Evolutionary conservation across 2,797 vertebrate genomes (phyloP).

Genomic region (Rhyacichthys aspro): DNA sequence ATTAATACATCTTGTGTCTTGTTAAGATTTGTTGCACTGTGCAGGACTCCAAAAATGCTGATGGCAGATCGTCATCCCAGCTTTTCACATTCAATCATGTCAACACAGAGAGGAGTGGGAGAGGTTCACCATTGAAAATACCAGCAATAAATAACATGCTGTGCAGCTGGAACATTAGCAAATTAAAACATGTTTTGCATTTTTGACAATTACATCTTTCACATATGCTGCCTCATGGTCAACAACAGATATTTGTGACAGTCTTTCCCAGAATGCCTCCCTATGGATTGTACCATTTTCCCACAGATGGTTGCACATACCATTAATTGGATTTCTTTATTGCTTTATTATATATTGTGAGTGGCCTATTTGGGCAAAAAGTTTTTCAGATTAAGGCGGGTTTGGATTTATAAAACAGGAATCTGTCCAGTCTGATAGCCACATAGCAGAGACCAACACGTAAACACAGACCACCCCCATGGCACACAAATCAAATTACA

Average conservation of each 20-base stretch:
- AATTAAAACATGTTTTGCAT: constrained; percentile 14
- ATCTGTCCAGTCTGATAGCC: constrained; percentile 42
- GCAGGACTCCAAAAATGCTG: constrained; percentile 39
- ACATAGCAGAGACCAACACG: constrained; percentile 36
- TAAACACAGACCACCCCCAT: constrained; percentile 23
- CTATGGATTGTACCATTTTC: constrained; percentile 22
- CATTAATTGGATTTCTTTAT: constrained; percentile 13
- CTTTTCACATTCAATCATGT: constrained; percentile 49
- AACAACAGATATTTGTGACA: constrained; percentile 39
- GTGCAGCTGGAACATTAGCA: background rate
- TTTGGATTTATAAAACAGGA: constrained; percentile 44
- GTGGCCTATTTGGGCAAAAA: constrained; percentile 17
- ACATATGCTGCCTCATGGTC: constrained; percentile 13
- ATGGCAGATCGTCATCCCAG: constrained; percentile 52
- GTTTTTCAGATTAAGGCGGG: constrained; percentile 36
- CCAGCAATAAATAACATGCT: constrained; percentile 8
- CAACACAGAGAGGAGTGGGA: constrained; percentile 26
- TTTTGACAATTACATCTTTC: constrained; percentile 22
- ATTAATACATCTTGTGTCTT: constrained; percentile 24
- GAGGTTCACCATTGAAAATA: constrained; percentile 15
- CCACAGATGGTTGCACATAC: constrained; percentile 13
- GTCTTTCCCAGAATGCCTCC: constrained; percentile 7
- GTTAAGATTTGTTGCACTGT: constrained; percentile 47
- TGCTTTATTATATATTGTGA: constrained; percentile 19
- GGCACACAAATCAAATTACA: constrained; percentile 6